A percentile compares a stretch with the other conserved stretches of the same genome.
Evolutionary conservation across 1,140 invertebrate genomes (phyloP).

Genomic region (Chelonus insularis): DNA sequence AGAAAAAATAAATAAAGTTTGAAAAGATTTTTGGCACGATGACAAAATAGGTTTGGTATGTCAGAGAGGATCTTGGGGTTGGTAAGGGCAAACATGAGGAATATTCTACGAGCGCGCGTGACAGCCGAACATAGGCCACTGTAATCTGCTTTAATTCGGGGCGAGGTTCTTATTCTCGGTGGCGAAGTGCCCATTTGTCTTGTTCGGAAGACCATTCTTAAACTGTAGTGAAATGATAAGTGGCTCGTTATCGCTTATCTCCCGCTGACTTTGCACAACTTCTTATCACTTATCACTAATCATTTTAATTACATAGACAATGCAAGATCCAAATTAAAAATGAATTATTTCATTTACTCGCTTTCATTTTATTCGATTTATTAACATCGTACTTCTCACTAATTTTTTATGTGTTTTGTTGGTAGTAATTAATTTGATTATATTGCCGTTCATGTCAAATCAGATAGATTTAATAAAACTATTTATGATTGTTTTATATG

Average conservation of each 20-base stretch:
- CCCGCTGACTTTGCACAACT: too few relatives aligned
- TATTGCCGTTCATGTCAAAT: too few relatives aligned
- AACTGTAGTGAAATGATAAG: not conserved
- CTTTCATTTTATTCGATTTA: too few relatives aligned
- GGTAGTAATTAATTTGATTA: too few relatives aligned
- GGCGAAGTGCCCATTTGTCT: constrained; percentile 33
- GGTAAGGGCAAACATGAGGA: not conserved
- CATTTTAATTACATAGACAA: too few relatives aligned
- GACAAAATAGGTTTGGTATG: constrained; percentile 6
- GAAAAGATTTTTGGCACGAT: not conserved
- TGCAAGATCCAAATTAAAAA: too few relatives aligned
- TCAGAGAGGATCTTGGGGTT: not conserved
- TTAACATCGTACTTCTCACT: not conserved
- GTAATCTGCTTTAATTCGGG: constrained; percentile 27
- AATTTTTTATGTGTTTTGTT: not conserved
- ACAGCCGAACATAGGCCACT: constrained; percentile 26
- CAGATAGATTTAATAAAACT: too few relatives aligned
- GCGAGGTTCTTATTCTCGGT: constrained; percentile 30
- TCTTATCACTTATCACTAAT: too few relatives aligned
- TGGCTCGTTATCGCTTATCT: not conserved
- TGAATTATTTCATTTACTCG: not conserved
- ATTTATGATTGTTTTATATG: too few relatives aligned
- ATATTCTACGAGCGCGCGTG: constrained; percentile 23
- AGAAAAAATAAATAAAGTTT: not conserved
- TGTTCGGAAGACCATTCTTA: constrained; percentile 17